Evolutionary conservation across 1,140 invertebrate genomes (phyloP), one percentile per base, ranked within the genome.

Genomic region (Hylyphantes graminicola): DNA sequence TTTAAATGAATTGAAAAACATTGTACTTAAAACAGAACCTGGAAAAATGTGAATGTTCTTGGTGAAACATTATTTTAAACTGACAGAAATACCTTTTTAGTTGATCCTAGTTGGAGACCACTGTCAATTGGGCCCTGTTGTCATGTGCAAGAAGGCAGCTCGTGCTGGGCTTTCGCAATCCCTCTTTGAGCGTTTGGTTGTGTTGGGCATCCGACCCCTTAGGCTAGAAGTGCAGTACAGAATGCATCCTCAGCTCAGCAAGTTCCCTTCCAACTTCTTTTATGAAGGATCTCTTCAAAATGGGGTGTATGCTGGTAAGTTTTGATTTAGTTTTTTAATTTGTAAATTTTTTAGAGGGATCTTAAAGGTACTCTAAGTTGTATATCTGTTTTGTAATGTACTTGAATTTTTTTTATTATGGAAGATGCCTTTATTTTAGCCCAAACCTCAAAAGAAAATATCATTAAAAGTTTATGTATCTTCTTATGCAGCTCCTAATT

Each of bases 81-180:
- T 35, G 35, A 35, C 35, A 35, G 35, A 35, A 35, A 35, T 35
- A 35, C 35, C 35, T 35, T 76, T 85, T 35, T 93, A 98, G 90
- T 90, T 99, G 0, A 97, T 99, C 81, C 92, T 99, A 0, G 98
- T 99, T 0, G 98, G 98, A 2, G 98, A 99, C 91, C 98, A 99
- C 89, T 99, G 98, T 88, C 98, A 99, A 90, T 91, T 99, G 50
- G 97, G 98, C 0, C 98, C 98, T 0, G 97, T 99, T 0, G 97
- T 99, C 0, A 99, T 99, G 97, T 99, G 98, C 90, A 99, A 99
- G 89, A 99, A 99, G 89, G 98, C 98, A 0, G 97, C 97, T 0
- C 93, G 95, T 75, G 98, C 98, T 48, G 98, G 98, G 0, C 92
- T 99, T 2, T 97, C 96, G 0, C 98, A 99, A 89, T 99, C 97